Conservation (phyloP, 2,797 vertebrate species). For the Danio albolineatus region DNA sequence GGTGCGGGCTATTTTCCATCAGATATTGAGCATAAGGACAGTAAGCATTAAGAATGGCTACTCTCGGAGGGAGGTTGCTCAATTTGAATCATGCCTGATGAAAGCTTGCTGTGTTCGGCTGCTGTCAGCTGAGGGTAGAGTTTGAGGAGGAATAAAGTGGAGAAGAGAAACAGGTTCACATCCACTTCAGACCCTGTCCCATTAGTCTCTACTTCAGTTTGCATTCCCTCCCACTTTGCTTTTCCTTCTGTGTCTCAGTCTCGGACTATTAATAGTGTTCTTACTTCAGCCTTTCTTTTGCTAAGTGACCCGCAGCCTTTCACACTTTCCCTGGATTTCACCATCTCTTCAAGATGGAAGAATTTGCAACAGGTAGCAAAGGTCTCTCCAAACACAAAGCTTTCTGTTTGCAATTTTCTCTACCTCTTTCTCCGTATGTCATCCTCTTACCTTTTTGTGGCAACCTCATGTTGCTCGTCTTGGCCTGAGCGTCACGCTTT, state of each 20-base stretch:
- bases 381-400: constrained; percentile 39
- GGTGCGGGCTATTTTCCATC: constrained; percentile 35
- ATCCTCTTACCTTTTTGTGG: background rate
- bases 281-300: background rate
- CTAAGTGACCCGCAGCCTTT: constrained; percentile 37
- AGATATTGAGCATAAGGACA: constrained; percentile 34
- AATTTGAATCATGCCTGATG: constrained; percentile 47
- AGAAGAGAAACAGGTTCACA: constrained; percentile 31
- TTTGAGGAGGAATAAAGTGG: background rate
- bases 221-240: constrained; percentile 6
- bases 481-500: background rate
- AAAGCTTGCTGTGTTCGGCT: constrained; percentile 30
- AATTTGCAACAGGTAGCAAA: constrained; percentile 45
- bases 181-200: constrained; percentile 36
- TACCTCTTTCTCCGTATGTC: background rate
- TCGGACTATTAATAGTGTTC: constrained; percentile 1
- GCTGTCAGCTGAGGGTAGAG: constrained; percentile 25
- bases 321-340: constrained; percentile 1
- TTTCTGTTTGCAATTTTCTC: constrained; percentile 8
- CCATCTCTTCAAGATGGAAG: constrained; percentile 35
- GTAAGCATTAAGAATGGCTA: constrained; percentile 12
- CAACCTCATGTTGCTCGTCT: background rate
- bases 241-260: background rate
- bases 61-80: constrained; percentile 4
- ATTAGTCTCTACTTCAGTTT: constrained; percentile 36